These are phyloP conservation scores for Sceloporus tristichus DNA, from an alignment of 2,113 vertebrate species.

Conservation along the genomic window DNA sequence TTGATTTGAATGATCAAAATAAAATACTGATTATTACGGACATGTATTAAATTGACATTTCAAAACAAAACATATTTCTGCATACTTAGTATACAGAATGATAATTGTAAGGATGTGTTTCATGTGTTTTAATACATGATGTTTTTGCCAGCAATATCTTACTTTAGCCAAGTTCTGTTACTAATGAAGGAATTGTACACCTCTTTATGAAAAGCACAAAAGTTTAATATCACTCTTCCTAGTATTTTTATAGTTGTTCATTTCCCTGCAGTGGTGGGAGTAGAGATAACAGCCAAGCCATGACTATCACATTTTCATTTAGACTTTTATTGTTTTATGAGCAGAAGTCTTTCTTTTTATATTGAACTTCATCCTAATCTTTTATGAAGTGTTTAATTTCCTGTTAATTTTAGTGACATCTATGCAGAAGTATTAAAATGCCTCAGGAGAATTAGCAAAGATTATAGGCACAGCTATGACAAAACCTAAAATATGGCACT, in stretches of 20 bases:
- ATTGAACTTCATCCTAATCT: constrained; percentile 27
- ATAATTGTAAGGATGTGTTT: neutral
- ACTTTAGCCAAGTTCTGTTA: neutral
- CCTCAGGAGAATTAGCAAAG: neutral
- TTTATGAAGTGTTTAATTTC: constrained; percentile 42
- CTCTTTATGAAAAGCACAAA: constrained; percentile 34
- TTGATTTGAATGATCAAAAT: constrained; percentile 7
- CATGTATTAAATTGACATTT: neutral
- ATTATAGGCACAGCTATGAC: neutral
- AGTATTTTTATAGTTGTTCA: constrained; percentile 31
- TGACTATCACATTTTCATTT: constrained; percentile 29
- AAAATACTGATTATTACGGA: neutral
- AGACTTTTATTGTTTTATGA: constrained; percentile 22
- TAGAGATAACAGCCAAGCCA: constrained; percentile 17
- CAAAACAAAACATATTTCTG: neutral
- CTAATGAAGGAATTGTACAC: neutral
- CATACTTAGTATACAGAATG: neutral
- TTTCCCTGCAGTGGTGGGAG: neutral
- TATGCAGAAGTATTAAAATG: constrained; percentile 28
- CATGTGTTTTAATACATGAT: neutral
- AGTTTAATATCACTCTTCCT: neutral
- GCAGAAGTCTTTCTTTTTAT: constrained; percentile 5
- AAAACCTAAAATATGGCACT: neutral
- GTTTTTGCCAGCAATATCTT: neutral
- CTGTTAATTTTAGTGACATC: constrained; percentile 39